phyloP scores from a whole-genome alignment of 2,113 vertebrate genomes.

The Leptobrachium ailaonicum region DNA sequence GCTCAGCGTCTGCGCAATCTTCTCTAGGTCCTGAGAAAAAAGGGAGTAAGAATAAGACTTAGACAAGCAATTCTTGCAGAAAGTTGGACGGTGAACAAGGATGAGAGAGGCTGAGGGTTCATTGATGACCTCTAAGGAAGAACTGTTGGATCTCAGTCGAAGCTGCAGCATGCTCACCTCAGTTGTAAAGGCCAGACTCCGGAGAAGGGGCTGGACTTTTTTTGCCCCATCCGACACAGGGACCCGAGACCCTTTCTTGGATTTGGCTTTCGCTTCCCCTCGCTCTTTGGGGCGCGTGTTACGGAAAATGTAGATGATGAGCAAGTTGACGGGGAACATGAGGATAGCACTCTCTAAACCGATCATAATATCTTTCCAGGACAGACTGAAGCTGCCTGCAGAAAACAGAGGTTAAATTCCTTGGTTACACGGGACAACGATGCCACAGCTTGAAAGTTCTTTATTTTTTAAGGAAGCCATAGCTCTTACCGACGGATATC shows the following conservation, averaged over 20 bases:
- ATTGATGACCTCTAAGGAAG: neutral
- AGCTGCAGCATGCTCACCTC: neutral
- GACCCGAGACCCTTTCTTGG: neutral
- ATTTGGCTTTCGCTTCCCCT: neutral
- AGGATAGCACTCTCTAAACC: conserved; percentile 55
- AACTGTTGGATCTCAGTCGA: neutral
- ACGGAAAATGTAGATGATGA: conserved; percentile 55
- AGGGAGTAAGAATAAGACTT: neutral
- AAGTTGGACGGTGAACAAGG: neutral
- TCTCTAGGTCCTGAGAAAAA: conserved; percentile 62
- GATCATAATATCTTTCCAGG: conserved; percentile 57
- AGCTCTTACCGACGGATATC: conserved; percentile 63
- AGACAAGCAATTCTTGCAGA: neutral
- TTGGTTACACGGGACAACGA: neutral
- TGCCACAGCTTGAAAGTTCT: neutral
- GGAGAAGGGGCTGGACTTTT: neutral
- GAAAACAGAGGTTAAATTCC: neutral
- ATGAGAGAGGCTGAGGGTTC: neutral
- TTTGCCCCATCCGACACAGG: neutral
- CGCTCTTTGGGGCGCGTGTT: conserved; percentile 55
- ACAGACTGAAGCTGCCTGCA: conserved; percentile 49
- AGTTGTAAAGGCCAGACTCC: neutral
- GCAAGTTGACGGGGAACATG: conserved; percentile 56
- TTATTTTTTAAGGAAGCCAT: neutral
- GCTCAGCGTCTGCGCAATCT: conserved; percentile 60